phyloP scores from a whole-genome alignment of 1,140 invertebrate genomes.

The Apis cerana region DNA sequence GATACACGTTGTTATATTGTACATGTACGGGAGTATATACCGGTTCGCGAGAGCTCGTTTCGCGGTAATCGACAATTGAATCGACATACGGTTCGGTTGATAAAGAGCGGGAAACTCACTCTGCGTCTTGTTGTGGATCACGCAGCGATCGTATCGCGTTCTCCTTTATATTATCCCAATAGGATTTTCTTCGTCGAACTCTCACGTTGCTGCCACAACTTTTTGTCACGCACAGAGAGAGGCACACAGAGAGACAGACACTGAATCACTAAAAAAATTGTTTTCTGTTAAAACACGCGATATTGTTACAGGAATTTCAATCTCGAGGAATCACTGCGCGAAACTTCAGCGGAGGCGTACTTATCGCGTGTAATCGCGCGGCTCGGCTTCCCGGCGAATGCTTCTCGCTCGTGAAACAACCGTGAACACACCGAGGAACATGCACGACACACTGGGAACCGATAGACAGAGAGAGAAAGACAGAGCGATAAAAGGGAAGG shows the following conservation, averaged over 20 bases:
- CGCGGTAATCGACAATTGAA: background rate
- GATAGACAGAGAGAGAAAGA: background rate
- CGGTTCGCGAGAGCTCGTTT: background rate
- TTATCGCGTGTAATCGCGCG: constrained; percentile 39
- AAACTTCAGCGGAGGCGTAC: background rate
- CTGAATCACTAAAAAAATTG: background rate
- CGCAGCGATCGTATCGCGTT: background rate
- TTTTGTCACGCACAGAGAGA: background rate
- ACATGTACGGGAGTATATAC: background rate
- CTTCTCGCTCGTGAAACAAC: constrained; percentile 10
- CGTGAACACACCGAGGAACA: constrained; percentile 14
- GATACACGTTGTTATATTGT: background rate
- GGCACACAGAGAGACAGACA: background rate
- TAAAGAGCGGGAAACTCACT: constrained; percentile 42
- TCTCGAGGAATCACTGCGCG: constrained; percentile 1
- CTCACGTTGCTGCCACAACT: background rate
- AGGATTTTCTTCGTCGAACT: background rate
- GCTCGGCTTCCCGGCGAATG: constrained; percentile 19
- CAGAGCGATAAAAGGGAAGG: background rate
- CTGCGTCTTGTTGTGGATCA: background rate
- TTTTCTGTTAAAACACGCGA: background rate
- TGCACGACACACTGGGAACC: background rate
- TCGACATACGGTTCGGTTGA: background rate
- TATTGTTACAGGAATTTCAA: background rate
- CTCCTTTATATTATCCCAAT: background rate